These are phyloP conservation scores for Harpalus rufipes DNA, from an alignment of 2,888 invertebrate species.

Conservation along the genomic window DNA sequence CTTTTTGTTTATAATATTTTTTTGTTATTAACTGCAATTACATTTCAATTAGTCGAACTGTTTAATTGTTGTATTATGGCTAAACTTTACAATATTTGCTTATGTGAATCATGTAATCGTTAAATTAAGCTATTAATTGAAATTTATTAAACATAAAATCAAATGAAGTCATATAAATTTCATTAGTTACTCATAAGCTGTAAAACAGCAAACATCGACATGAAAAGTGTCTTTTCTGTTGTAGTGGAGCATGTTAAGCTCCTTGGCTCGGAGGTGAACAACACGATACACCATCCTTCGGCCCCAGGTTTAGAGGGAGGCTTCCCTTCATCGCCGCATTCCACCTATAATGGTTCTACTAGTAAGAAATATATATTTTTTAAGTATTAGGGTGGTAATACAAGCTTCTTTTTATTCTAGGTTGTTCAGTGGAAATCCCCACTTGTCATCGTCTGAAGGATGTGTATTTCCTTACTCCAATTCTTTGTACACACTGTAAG, in stretches of 20 bases:
- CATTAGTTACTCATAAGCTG: slow-evolving; percentile 25
- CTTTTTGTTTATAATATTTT: background rate
- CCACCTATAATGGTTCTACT: slow-evolving; percentile 63
- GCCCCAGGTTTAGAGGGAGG: slow-evolving; percentile 74
- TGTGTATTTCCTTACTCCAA: slow-evolving; percentile 79
- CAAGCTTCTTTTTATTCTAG: slow-evolving; percentile 57
- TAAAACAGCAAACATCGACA: background rate
- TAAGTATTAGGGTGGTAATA: background rate
- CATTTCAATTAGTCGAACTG: background rate
- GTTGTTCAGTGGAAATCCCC: slow-evolving; percentile 66
- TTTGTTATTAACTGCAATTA: slow-evolving; percentile 5
- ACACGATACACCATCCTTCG: slow-evolving; percentile 76
- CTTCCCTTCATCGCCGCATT: slow-evolving; percentile 68
- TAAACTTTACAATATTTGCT: background rate
- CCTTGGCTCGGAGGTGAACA: slow-evolving; percentile 75
- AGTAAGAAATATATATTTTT: slow-evolving; percentile 44
- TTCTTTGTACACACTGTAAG: slow-evolving; percentile 80
- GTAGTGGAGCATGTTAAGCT: slow-evolving; percentile 75
- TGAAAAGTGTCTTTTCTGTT: slow-evolving; percentile 16
- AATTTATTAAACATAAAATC: slow-evolving; percentile 13
- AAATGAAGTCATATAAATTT: background rate
- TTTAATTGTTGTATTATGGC: background rate
- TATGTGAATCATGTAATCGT: background rate
- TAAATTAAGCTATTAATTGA: slow-evolving; percentile 26
- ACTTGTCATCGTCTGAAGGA: slow-evolving; percentile 77